Percentiles rank a stretch among this genome's conserved stretches.
These are phyloP conservation scores for Thalassaphorura encarpata DNA, from an alignment of 1,140 invertebrate species.

Conservation along the genomic window DNA sequence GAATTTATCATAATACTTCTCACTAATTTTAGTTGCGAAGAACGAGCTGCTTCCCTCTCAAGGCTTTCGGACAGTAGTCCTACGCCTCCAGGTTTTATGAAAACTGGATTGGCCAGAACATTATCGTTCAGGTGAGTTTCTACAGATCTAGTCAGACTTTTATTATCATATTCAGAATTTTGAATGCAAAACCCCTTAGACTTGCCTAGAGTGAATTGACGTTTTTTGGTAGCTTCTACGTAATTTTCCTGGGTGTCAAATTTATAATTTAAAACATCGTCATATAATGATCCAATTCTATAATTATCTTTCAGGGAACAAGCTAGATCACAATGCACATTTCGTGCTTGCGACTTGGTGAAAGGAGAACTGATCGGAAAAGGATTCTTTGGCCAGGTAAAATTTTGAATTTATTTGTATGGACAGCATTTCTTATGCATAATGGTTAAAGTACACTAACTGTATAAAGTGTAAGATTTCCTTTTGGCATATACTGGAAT, in stretches of 20 bases:
- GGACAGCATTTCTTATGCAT: background rate
- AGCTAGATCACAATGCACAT: conserved; percentile 67
- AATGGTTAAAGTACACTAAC: background rate
- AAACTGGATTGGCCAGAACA: conserved; percentile 53
- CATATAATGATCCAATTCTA: no score
- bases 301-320: conserved; percentile 82
- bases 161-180: no score
- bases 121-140: no score
- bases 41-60: conserved; percentile 74
- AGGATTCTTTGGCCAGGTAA: conserved; percentile 79
- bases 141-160: no score
- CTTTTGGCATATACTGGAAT: no score
- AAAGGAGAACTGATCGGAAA: conserved; percentile 81
- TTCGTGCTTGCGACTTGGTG: conserved; percentile 76
- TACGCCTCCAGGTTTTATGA: conserved; percentile 23
- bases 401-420: background rate
- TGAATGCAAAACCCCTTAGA: no score
- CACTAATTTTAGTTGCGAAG: conserved; percentile 51
- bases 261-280: no score
- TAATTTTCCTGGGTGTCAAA: no score
- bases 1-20: no score
- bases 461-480: background rate
- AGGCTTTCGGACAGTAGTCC: conserved; percentile 57
- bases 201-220: no score
- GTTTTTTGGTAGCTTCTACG: no score